These are phyloP conservation scores for Steinernema feltiae DNA, from an alignment of 1,140 invertebrate species.

Conservation along the genomic window DNA sequence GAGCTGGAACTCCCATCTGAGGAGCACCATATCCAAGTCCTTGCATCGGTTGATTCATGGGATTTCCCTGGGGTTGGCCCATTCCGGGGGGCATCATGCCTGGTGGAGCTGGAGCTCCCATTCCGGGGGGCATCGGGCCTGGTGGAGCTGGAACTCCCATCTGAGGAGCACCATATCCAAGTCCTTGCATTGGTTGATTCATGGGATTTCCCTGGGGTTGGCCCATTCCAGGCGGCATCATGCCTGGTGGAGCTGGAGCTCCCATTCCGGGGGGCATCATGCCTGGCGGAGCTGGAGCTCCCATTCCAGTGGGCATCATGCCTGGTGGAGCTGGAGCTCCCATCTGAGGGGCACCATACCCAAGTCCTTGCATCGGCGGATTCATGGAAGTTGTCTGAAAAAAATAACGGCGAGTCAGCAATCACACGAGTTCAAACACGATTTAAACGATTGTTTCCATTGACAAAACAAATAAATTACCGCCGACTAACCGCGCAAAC, in stretches of 20 bases:
- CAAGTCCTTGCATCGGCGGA: not conserved
- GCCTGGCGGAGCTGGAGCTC: not conserved
- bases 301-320: not conserved
- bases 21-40: no score
- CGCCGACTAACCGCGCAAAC: not conserved
- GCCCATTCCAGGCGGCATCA: not conserved
- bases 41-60: no score
- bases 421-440: no score
- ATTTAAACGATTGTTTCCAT: no score
- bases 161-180: no score
- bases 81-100: constrained; percentile 4
- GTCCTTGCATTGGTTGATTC: no score
- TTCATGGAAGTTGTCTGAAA: no score
- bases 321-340: not conserved
- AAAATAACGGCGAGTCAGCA: no score
- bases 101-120: not conserved
- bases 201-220: not conserved
- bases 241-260: not conserved
- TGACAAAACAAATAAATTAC: not conserved
- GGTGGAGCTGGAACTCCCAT: not conserved
- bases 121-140: constrained; percentile 17
- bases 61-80: not conserved
- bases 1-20: not conserved
- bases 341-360: no score
- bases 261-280: not conserved